Percentiles rank a stretch among this genome's conserved stretches.
phyloP scores from a whole-genome alignment of 2,797 vertebrate species.

The Lagocephalus sceleratus region DNA sequence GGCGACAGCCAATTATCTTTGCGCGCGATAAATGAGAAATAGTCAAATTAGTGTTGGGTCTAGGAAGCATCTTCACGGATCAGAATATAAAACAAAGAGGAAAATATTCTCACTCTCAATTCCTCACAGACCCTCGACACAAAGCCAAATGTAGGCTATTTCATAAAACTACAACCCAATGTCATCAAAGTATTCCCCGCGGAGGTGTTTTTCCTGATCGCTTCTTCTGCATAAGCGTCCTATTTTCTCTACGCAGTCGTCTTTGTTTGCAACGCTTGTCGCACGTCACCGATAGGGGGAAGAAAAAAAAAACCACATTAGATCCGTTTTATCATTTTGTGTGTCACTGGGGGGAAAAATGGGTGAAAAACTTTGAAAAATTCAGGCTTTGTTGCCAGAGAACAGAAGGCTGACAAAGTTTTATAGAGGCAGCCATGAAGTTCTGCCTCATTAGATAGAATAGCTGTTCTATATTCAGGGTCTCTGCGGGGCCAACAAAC shows the following conservation, averaged over 20 bases:
- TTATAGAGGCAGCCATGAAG: slow-evolving; percentile 70
- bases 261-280: slow-evolving; percentile 66
- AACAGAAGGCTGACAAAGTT: slow-evolving; percentile 76
- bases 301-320: slow-evolving; percentile 43
- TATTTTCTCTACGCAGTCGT: slow-evolving; percentile 69
- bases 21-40: slow-evolving; percentile 63
- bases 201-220: slow-evolving; percentile 65
- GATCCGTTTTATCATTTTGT: slow-evolving; percentile 67
- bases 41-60: slow-evolving; percentile 59
- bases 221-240: slow-evolving; percentile 67
- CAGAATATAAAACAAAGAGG: slow-evolving; percentile 42
- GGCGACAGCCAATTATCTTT: slow-evolving; percentile 67
- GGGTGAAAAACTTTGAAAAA: slow-evolving; percentile 59
- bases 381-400: slow-evolving; percentile 70
- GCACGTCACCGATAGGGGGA: slow-evolving; percentile 48
- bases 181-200: slow-evolving; percentile 70
- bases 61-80: slow-evolving; percentile 38
- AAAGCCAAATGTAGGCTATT: slow-evolving; percentile 73
- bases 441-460: slow-evolving; percentile 77
- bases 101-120: slow-evolving; percentile 51
- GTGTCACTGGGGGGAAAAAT: slow-evolving; percentile 51
- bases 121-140: slow-evolving; percentile 63
- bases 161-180: slow-evolving; percentile 69
- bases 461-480: slow-evolving; percentile 76
- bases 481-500: slow-evolving; percentile 67